Evolutionary conservation across 2,797 vertebrate genomes (phyloP).

Genomic region (Chrosomus eos): DNA sequence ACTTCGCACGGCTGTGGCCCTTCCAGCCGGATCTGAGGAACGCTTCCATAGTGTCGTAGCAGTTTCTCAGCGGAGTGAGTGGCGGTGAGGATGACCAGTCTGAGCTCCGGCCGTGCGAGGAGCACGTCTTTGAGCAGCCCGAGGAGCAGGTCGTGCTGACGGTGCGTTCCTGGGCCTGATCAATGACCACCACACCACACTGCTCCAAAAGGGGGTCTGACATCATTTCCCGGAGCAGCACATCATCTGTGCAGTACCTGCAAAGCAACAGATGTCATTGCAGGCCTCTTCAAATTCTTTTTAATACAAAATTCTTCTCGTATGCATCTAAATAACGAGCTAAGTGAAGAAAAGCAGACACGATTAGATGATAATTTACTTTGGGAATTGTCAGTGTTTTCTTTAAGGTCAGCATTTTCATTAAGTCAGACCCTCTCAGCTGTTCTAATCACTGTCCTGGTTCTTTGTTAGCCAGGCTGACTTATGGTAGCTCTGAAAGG

Average conservation of each 20-base stretch:
- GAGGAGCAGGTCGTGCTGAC: slow-evolving; percentile 85
- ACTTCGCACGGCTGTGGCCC: slow-evolving; percentile 66
- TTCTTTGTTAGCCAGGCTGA: slow-evolving; percentile 69
- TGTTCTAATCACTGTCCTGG: slow-evolving; percentile 38
- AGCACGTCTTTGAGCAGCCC: slow-evolving; percentile 86
- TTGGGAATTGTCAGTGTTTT: slow-evolving; percentile 58
- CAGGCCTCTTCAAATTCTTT: neutral
- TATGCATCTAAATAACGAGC: neutral
- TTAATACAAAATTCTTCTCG: neutral
- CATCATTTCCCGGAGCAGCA: slow-evolving; percentile 91
- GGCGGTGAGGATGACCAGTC: slow-evolving; percentile 80
- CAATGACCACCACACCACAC: slow-evolving; percentile 83
- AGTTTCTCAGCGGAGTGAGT: slow-evolving; percentile 72
- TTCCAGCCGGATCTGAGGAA: slow-evolving; percentile 74
- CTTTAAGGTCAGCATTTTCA: slow-evolving; percentile 61
- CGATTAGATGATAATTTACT: slow-evolving; percentile 64
- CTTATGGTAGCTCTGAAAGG: slow-evolving; percentile 63
- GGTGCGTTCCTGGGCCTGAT: slow-evolving; percentile 85
- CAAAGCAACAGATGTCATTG: slow-evolving; percentile 4
- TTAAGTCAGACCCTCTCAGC: slow-evolving; percentile 56
- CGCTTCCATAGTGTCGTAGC: slow-evolving; percentile 69
- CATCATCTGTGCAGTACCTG: slow-evolving; percentile 87
- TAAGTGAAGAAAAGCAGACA: slow-evolving; percentile 22
- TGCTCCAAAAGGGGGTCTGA: slow-evolving; percentile 84
- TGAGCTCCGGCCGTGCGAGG: slow-evolving; percentile 80